Evolutionary conservation across 2,888 invertebrate species (phyloP), one percentile per base, ranked within the genome.

Genomic region (Archips crataeganus): DNA sequence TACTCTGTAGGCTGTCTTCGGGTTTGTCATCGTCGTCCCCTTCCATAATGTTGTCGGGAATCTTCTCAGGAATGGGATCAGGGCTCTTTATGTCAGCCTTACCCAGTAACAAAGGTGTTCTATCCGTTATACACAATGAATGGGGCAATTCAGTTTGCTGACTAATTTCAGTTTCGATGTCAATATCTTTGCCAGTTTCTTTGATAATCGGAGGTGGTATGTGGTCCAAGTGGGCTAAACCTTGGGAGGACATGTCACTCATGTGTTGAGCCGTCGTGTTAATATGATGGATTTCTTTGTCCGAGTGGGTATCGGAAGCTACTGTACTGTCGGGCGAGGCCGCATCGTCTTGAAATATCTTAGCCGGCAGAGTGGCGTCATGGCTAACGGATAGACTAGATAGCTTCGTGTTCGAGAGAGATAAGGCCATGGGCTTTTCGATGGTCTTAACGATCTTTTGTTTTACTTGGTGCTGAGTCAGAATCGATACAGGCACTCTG

Each of bases 301-400:
- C 88, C 1, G 81, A 75, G 75, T 82, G 84, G 74, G 78, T 84
- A 75, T 92, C 93, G 3, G 87, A 82, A 0, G 84, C 79, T 4
- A 90, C 89, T 2, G 94, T 90, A 75, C 93, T 91, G 77, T 96
- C 96, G 0, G 96, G 96, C 0, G 96, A 96, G 0, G 95, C 95
- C 0, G 95, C 95, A 77, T 96, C 96, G 79, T 96, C 96, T 85
- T 96, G 96, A 82, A 96, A 96, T 81, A 96, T 96, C 84, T 96
- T 96, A 8, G 96, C 96, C 0, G 96, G 96, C 23, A 96, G 87
- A 9, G 95, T 95, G 75, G 90, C 95, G 81, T 95, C 96, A 80
- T 95, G 95, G 0, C 94, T 89, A 8, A 95, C 95, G 0, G 95
- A 93, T 61, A 96, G 89, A 77, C 95, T 94, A 0, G 96, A 96